phyloP scores from a whole-genome alignment of 2,888 invertebrate species.

The Dasypogon diadema region DNA sequence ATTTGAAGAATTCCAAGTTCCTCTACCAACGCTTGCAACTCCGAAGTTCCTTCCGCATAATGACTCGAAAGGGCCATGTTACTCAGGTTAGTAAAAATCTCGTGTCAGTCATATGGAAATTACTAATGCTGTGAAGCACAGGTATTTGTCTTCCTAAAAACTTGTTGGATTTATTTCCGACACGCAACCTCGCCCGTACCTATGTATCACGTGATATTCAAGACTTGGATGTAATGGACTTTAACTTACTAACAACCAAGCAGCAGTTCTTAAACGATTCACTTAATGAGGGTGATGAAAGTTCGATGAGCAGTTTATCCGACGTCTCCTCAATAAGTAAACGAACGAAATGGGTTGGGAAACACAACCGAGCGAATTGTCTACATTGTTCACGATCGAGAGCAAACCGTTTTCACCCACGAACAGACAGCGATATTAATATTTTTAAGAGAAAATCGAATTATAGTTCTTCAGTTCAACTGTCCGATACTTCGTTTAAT shows the following conservation, averaged over 20 bases:
- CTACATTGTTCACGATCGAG: conserved; percentile 65
- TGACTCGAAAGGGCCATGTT: conserved; percentile 67
- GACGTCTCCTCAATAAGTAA: conserved; percentile 67
- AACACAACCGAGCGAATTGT: conserved; percentile 66
- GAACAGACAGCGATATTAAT: conserved; percentile 59
- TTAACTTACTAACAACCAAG: conserved; percentile 63
- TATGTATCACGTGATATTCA: conserved; percentile 67
- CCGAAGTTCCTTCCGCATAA: conserved; percentile 66
- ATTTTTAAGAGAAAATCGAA: conserved; percentile 56
- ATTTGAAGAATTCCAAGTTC: conserved; percentile 65
- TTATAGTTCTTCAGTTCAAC: conserved; percentile 61
- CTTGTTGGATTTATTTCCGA: conserved; percentile 66
- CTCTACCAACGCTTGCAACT: conserved; percentile 63
- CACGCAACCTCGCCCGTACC: conserved; percentile 64
- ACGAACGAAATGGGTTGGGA: conserved; percentile 63
- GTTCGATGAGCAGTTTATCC: conserved; percentile 68
- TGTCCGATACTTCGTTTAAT: conserved; percentile 65
- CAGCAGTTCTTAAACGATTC: conserved; percentile 66
- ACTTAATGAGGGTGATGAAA: conserved; percentile 66
- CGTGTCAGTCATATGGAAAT: no score
- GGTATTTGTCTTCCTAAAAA: conserved; percentile 68
- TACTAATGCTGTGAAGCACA: no score
- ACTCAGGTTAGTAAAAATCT: conserved; percentile 65
- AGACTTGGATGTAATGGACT: conserved; percentile 65
- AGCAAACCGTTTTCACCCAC: conserved; percentile 61